Evolutionary conservation across 1,140 invertebrate genomes (phyloP).

Genomic region (Kradibia gibbosae): DNA sequence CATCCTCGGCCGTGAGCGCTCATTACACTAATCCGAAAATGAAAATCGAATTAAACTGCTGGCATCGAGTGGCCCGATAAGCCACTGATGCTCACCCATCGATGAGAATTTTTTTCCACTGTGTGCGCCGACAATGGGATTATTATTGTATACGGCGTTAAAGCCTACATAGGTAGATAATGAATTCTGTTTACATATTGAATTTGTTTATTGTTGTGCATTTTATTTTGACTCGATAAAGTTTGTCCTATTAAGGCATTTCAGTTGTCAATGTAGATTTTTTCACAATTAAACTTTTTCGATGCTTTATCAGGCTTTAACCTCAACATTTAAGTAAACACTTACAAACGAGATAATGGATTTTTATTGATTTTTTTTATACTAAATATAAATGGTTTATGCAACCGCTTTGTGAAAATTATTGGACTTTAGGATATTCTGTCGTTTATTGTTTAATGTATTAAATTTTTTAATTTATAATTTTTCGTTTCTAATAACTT

Average conservation of each 20-base stretch:
- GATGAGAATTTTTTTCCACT: neutral
- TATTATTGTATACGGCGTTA: neutral
- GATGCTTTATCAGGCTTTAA: neutral
- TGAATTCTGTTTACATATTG: neutral
- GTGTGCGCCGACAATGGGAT: neutral
- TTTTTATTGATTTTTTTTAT: slow-evolving; percentile 46
- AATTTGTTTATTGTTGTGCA: no score
- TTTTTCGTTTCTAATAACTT: neutral
- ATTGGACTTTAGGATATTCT: neutral
- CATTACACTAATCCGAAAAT: neutral
- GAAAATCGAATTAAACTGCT: neutral
- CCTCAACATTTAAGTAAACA: slow-evolving; percentile 40
- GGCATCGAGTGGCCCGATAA: neutral
- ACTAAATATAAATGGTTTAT: slow-evolving; percentile 8
- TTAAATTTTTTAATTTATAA: neutral
- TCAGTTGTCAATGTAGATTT: no score
- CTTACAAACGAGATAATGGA: neutral
- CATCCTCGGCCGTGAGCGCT: neutral
- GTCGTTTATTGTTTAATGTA: neutral
- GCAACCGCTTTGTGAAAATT: neutral
- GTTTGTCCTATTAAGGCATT: no score
- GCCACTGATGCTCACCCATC: neutral
- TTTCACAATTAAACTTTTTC: neutral
- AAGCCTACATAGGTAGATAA: slow-evolving; percentile 18
- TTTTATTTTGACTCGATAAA: neutral